phyloP scores from a whole-genome alignment of 2,113 vertebrate genomes.

The Galeopterus variegatus region DNA sequence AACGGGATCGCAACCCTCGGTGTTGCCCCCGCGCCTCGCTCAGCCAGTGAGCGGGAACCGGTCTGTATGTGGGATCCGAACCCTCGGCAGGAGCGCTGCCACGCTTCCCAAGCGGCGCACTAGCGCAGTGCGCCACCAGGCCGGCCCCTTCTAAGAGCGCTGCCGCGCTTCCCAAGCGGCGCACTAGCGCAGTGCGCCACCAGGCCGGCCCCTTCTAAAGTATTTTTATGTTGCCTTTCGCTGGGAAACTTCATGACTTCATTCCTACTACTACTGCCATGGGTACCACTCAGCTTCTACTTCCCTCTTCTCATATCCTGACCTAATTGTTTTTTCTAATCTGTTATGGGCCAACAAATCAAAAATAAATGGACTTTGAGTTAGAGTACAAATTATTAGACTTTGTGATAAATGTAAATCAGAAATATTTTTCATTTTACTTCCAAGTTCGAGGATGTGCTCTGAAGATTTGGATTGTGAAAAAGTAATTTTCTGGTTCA shows the following conservation, averaged over 20 bases:
- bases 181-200: no score
- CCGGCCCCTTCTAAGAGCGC: no score
- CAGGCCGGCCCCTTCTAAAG: no score
- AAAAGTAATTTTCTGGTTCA: conserved; percentile 1
- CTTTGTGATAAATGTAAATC: conserved; percentile 12
- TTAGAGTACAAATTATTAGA: background rate
- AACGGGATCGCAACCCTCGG: no score
- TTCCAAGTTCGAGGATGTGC: background rate
- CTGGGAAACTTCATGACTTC: background rate
- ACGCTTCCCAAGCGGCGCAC: no score
- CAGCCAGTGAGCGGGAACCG: no score
- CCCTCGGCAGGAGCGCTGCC: no score
- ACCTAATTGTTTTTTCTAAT: conserved; percentile 28
- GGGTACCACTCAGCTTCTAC: background rate
- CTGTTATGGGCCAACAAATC: conserved; percentile 3
- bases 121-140: no score
- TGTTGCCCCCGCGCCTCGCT: no score
- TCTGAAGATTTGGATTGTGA: conserved; percentile 20
- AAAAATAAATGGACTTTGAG: conserved; percentile 49
- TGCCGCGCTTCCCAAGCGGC: no score
- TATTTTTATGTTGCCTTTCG: background rate
- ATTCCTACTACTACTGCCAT: background rate
- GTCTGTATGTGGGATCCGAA: no score
- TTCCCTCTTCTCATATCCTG: background rate
- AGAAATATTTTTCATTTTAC: background rate